phyloP scores from a whole-genome alignment of 2,888 invertebrate genomes.

The Cactoblastis cactorum region DNA sequence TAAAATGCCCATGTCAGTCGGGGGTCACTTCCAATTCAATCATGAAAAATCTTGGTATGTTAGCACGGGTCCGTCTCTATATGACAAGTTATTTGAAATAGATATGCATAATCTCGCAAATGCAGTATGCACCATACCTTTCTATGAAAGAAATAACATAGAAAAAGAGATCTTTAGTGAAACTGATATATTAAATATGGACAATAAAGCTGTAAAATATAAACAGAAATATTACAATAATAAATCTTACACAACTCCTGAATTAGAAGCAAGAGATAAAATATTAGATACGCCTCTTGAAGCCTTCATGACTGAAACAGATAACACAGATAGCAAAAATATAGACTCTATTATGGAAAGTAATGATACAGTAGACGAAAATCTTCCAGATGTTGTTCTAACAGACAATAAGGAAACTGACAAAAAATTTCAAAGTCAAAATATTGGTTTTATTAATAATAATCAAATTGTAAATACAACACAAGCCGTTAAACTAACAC shows the following conservation, averaged over 20 bases:
- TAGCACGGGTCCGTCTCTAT: conserved; percentile 51
- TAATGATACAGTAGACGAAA: not conserved
- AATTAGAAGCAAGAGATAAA: conserved; percentile 49
- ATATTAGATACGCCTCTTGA: conserved; percentile 38
- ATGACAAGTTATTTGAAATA: conserved; percentile 70
- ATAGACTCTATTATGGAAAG: conserved; percentile 14
- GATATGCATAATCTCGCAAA: conserved; percentile 56
- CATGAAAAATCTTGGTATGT: conserved; percentile 73
- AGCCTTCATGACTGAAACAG: conserved; percentile 18
- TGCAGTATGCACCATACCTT: conserved; percentile 61
- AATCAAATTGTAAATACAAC: not conserved
- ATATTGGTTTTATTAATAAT: not conserved
- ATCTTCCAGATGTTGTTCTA: not conserved
- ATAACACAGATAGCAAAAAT: conserved; percentile 11
- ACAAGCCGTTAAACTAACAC: not conserved
- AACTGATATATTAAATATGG: conserved; percentile 59
- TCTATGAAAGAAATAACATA: conserved; percentile 61
- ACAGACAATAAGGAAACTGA: not conserved
- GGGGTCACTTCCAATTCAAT: conserved; percentile 75
- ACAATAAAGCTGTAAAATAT: conserved; percentile 55
- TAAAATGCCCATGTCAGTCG: conserved; percentile 56
- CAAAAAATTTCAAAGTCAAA: not conserved
- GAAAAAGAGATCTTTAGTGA: conserved; percentile 49
- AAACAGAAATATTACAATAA: conserved; percentile 66
- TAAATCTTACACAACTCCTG: conserved; percentile 51